Evolutionary conservation across 1,140 invertebrate genomes (phyloP).

Genomic region (Drosophila oshimai): DNA sequence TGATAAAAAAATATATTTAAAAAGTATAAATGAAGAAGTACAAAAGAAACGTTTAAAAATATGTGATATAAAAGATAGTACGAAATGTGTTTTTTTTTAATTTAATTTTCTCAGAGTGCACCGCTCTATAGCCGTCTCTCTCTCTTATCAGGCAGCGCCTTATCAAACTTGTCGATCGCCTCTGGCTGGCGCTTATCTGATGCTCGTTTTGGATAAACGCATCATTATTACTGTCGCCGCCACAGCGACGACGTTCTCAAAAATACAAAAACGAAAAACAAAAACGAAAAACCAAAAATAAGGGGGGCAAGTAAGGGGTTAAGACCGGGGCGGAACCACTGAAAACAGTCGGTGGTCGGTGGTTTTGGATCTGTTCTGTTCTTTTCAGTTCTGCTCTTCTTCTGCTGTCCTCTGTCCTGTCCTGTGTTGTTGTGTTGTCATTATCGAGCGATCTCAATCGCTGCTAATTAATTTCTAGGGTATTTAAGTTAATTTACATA

Average conservation of each 20-base stretch:
- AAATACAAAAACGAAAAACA: neutral
- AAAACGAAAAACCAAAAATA: neutral
- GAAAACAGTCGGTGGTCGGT: slow-evolving; percentile 65
- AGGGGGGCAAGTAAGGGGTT: slow-evolving; percentile 37
- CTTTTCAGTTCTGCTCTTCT: neutral
- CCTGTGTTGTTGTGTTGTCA: slow-evolving; percentile 52
- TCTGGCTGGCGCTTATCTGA: slow-evolving; percentile 70
- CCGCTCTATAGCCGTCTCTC: neutral
- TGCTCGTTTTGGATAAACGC: slow-evolving; percentile 81
- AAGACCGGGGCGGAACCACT: slow-evolving; percentile 40
- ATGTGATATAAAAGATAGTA: too few species aligned
- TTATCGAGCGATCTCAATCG: slow-evolving; percentile 76
- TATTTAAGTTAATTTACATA: slow-evolving; percentile 81
- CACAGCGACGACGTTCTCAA: slow-evolving; percentile 43
- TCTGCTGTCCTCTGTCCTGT: neutral
- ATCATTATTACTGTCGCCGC: slow-evolving; percentile 79
- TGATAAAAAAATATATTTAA: neutral
- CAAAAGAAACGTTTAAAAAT: too few species aligned
- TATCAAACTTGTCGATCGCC: slow-evolving; percentile 80
- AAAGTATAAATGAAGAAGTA: neutral
- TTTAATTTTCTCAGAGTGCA: neutral
- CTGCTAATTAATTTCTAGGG: slow-evolving; percentile 80
- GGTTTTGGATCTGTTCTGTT: neutral
- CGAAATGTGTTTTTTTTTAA: neutral
- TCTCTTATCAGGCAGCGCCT: slow-evolving; percentile 44